Base-by-base conservation (phyloP, 2,888 invertebrate genomes). In the Hetaerina titia region DNA sequence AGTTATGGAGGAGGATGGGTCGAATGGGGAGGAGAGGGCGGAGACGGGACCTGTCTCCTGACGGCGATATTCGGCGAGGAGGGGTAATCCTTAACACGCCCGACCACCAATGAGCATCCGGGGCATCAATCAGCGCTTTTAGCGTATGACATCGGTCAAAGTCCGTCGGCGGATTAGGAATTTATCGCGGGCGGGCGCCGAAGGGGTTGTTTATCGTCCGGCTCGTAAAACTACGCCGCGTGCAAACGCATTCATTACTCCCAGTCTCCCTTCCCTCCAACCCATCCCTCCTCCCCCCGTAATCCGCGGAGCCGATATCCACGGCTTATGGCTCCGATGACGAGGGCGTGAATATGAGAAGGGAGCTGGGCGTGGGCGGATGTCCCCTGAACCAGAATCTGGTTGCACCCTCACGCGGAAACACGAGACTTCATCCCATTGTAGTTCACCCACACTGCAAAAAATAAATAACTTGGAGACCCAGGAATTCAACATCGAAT, bases 91-190 rank as follows among this genome's bases (percentile, higher is more conserved):
- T 69, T 69, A 69, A 92, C 92, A 92, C 92, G 69, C 81, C 81
- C 92, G 92, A 56, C 64, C 31, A 69, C 63, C 90, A 63, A 60
- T 90, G 63, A 45, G 63, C 90, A 64, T 13, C 63, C 60, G 64
- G 56, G n/a, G 64, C 74, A 92, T 92, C 92, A 92, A 92, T 92
- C 92, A 92, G 74, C 25, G 69, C 64, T 92, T 81, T 81, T 69
- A 92, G 92, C 92, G 69, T 15, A 60, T 60, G 92, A 69, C 92
- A 64, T 69, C 90, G 90, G 63, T 90, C 90, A 63, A 63, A 90
- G 90, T 63, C 63, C 63, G 31, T 31, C 64, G 63, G 56, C 74
- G 25, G 56, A 69, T 92, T 69, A 45, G 74, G 64, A 69, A 92
- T 92, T 92, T 92, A 92, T 92, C 69, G 92, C 92, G 45, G 22